Evolutionary conservation across 35 echinoderm and acorn worm species (phyloP), one percentile per base, ranked within the genome.

Genomic region (Eucidaris tribuloides): DNA sequence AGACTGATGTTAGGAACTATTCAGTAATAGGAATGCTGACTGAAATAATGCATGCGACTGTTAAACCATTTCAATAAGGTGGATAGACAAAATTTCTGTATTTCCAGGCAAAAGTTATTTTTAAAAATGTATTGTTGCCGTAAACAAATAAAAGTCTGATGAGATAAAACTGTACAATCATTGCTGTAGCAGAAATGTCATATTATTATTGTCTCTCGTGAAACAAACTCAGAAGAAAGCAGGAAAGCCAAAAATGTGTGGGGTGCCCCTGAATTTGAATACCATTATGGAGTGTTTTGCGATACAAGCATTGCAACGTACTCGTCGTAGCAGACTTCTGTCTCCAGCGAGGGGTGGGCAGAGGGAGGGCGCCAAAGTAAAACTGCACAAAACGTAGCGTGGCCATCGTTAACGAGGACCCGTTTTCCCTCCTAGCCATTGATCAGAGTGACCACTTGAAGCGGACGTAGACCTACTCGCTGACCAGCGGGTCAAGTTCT

Each of bases 211-310:
- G n/a, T n/a, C n/a, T n/a, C n/a, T n/a, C n/a, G n/a, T n/a, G n/a
- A n/a, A n/a, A n/a, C 30, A 34, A 64, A 2, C 13, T 29, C 37
- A 64, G 37, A 64, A 64, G 61, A 15, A 64, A 15, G 7, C 61
- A 9, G 11, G 37, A n/a, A 14, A 64, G 61, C 61, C 37, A 34
- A 15, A 34, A 64, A 64, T 15, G 4, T 6, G 30, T 9, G 22
- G 25, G 28, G 61, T 74, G 68, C 68, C 68, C 68, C n/a, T 40
- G 44, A 44, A 74, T 74, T 74, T 74, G 41, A 42, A 74, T 74
- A 42, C 68, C 13, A 74, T 74, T 36, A 74, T 40, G 68, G 37
- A 74, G 68, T 74, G 68, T 74, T 44, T 74, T 15, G 68, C 68
- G 44, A 42, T 44, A 40, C 15, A 22, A 74, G 68, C 44, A 44